A percentile compares a stretch with the other conserved stretches of the same genome.
phyloP scores from a whole-genome alignment of 2,113 vertebrate genomes.

The Telmatochromis sp. region DNA sequence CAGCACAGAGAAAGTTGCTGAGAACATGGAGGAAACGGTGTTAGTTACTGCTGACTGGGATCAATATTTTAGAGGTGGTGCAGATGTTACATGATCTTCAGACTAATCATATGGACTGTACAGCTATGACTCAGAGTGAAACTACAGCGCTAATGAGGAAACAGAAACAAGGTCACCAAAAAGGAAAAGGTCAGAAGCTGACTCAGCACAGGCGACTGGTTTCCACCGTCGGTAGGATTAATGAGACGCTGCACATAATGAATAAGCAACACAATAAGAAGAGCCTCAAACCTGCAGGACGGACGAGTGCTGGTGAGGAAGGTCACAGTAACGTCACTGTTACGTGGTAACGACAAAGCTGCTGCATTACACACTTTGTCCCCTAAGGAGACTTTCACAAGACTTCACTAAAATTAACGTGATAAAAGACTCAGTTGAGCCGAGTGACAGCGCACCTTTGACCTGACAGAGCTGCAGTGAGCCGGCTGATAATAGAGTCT shows the following conservation, averaged over 20 bases:
- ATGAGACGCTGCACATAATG: no score
- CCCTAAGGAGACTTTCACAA: not conserved
- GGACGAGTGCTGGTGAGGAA: not conserved
- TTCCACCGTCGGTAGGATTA: not conserved
- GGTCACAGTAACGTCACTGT: not conserved
- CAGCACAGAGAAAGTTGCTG: not conserved
- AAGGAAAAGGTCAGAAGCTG: not conserved
- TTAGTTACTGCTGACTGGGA: not conserved
- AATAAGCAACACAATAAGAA: not conserved
- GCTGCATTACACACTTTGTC: not conserved
- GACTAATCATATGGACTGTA: not conserved
- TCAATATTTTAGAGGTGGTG: not conserved
- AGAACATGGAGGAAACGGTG: not conserved
- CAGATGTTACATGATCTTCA: not conserved
- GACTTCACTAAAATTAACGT: fast-evolving
- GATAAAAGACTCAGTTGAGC: fast-evolving
- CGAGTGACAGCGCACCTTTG: not conserved
- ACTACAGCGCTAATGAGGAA: not conserved
- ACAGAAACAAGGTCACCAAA: not conserved
- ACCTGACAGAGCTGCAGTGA: not conserved
- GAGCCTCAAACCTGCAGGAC: not conserved
- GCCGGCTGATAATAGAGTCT: not conserved
- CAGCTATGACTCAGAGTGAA: not conserved
- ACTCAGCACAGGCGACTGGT: not conserved
- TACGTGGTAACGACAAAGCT: not conserved